Base-by-base conservation (phyloP, 2,797 vertebrate species). In the Delichon dasypus region DNA sequence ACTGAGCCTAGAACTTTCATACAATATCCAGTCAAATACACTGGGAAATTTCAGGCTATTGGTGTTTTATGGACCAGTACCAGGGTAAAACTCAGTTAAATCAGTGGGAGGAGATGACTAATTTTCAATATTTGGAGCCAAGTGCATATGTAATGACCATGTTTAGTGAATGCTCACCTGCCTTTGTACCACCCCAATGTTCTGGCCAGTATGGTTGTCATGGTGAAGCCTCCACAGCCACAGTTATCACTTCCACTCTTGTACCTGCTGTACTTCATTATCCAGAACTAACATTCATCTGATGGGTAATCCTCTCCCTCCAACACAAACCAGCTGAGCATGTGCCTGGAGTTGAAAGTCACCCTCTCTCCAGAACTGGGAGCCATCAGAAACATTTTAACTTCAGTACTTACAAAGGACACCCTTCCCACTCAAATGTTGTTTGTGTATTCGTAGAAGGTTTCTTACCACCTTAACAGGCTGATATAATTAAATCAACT, bases 341-440 rank as follows among this genome's bases (percentile, higher is more conserved):
- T 50, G 73, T 94, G 82, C 91, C 94, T 72, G 30, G 89, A 83
- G 73, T 91, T 94, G 84, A 78, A 85, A 89, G 40, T 62, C 65
- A 88, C 72, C 76, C 47, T 80, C 42, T 66, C 51, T 85, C 71
- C 77, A 93, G 50, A 91, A 45, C 30, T 66, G 53, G 60, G 82
- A 88, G 67, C 77, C 89, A 94, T 89, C 60, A 85, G 88, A 94
- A 92, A 87, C 44, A 80, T 89, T 95, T 91, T 68, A 72, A 90
- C 48, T 73, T 74, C 54, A 42, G 57, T n/a, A 5, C 80, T 91
- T 94, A 82, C 34, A 84, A 73, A 79, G 53, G 55, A 84, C 40
- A 32, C 14, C 2, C 22, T 90, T 55, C 42, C 32, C 45, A 17
- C 70, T 93, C 38, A 29, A 5, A 62, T 42, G 13, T 58, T 94